phyloP scores from a whole-genome alignment of 2,888 invertebrate genomes.

The Chironomus riparius region DNA sequence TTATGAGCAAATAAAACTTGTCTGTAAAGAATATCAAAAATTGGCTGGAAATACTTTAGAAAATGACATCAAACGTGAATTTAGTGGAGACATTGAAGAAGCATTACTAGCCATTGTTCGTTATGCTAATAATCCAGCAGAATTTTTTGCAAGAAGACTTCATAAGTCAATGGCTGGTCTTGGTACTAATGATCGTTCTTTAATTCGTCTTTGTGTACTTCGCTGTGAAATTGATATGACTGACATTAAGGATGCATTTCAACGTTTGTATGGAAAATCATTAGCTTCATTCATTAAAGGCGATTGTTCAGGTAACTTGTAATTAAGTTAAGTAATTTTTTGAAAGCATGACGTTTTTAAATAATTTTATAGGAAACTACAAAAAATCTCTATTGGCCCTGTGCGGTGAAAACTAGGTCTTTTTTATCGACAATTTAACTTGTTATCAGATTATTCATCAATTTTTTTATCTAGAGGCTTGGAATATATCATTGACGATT shows the following conservation, averaged over 20 bases:
- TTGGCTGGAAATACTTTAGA: conserved; percentile 64
- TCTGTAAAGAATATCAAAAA: conserved; percentile 61
- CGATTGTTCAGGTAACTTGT: not conserved
- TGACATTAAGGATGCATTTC: conserved; percentile 66
- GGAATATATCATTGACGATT: too few relatives aligned
- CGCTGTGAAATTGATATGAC: conserved; percentile 68
- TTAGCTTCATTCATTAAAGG: conserved; percentile 37
- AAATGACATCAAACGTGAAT: conserved; percentile 62
- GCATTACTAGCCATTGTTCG: conserved; percentile 65
- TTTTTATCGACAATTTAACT: too few relatives aligned
- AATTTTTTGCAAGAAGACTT: conserved; percentile 70
- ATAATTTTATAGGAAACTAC: not conserved
- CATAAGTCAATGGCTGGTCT: conserved; percentile 73
- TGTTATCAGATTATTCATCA: too few relatives aligned
- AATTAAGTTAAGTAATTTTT: too few relatives aligned
- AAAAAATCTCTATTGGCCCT: conserved; percentile 2
- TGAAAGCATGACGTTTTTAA: too few relatives aligned
- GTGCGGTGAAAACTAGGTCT: not conserved
- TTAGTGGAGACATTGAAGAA: conserved; percentile 64
- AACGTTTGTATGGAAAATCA: conserved; percentile 55
- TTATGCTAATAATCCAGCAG: conserved; percentile 60
- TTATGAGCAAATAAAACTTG: conserved; percentile 49
- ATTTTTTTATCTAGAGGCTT: too few relatives aligned
- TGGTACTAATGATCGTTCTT: conserved; percentile 69
- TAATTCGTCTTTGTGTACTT: conserved; percentile 59